These are phyloP conservation scores for Contarinia nasturtii DNA, from an alignment of 1,140 invertebrate species.

Conservation along the genomic window DNA sequence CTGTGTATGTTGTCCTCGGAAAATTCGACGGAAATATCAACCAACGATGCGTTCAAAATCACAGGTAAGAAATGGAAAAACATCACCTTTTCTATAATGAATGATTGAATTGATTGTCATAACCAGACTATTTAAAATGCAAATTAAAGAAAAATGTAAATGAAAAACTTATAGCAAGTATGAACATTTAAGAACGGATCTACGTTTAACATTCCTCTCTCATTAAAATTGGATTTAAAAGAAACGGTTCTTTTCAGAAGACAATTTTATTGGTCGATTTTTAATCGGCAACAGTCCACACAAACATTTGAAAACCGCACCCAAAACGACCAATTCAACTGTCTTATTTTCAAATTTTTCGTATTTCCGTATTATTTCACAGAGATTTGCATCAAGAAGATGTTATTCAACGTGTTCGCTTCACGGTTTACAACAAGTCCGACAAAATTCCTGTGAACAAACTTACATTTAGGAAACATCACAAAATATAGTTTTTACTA, in stretches of 20 bases:
- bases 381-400: constrained; percentile 48
- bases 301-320: constrained; percentile 4
- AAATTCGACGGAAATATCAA: constrained; percentile 53
- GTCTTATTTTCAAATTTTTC: background rate
- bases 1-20: constrained; percentile 59
- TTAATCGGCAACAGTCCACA: constrained; percentile 3
- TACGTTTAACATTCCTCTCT: no score
- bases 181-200: no score
- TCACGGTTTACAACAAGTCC: constrained; percentile 39
- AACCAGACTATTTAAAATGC: no score
- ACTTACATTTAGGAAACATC: constrained; percentile 44
- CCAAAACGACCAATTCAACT: background rate
- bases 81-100: no score
- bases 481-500: constrained; percentile 3
- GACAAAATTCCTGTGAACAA: constrained; percentile 56
- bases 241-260: no score
- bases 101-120: no score
- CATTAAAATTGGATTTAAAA: no score
- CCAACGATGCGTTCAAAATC: constrained; percentile 59
- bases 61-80: constrained; percentile 35
- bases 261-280: constrained; percentile 3
- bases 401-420: constrained; percentile 50
- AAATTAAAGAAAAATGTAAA: no score
- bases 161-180: no score
- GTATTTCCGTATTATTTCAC: constrained; percentile 23